Evolutionary conservation across 2,113 vertebrate species (phyloP).

Genomic region (Vireo altiloquus): DNA sequence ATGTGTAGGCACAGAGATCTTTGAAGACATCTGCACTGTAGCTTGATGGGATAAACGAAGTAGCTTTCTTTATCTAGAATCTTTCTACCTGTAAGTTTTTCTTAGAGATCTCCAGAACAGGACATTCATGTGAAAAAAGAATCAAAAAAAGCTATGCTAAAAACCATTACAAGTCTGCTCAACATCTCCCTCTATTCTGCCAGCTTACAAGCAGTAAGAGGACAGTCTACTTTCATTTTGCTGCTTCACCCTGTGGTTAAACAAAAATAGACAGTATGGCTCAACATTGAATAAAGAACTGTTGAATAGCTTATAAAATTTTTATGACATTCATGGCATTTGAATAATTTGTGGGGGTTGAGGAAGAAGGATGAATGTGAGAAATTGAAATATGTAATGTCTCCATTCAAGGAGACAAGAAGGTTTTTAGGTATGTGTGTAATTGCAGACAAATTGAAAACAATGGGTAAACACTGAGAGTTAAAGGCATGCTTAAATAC

Average conservation of each 20-base stretch:
- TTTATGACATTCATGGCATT: neutral
- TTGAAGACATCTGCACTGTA: neutral
- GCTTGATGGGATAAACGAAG: neutral
- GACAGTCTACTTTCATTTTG: neutral
- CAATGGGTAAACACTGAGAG: neutral
- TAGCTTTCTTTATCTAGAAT: neutral
- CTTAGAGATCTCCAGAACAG: neutral
- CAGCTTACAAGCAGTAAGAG: neutral
- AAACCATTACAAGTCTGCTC: neutral
- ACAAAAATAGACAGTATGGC: neutral
- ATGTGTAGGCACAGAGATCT: neutral
- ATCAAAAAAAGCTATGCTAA: neutral
- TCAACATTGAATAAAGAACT: neutral
- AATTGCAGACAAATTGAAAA: neutral
- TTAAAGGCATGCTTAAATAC: conserved; percentile 29
- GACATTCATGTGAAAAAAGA: neutral
- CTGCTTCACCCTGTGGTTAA: neutral
- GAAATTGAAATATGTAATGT: neutral
- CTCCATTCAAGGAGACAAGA: neutral
- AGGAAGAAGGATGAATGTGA: neutral
- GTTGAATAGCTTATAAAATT: neutral
- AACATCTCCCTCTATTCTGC: neutral
- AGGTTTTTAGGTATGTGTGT: neutral
- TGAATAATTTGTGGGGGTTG: neutral
- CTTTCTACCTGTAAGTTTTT: neutral